Evolutionary conservation across 1,140 invertebrate species (phyloP).

Genomic region (Pseudomyrmex cubaensis): DNA sequence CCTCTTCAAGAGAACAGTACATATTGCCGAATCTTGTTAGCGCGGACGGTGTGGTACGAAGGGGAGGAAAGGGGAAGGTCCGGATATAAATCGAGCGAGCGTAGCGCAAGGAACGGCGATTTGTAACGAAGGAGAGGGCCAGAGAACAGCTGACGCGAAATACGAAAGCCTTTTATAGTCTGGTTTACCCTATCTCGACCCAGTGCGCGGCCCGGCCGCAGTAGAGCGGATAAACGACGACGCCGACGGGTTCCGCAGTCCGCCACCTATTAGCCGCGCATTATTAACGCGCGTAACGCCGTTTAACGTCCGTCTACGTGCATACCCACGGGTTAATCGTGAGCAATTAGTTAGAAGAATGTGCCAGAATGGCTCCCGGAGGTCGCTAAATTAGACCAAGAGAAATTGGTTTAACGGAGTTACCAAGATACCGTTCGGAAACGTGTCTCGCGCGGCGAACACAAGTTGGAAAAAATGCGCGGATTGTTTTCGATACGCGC

Average conservation of each 20-base stretch:
- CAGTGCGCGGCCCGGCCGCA: slow-evolving; percentile 35
- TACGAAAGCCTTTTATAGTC: slow-evolving; percentile 53
- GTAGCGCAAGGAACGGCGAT: slow-evolving; percentile 45
- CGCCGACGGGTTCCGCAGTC: slow-evolving; percentile 31
- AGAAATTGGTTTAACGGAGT: slow-evolving; percentile 54
- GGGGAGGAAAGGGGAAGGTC: no score
- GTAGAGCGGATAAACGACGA: slow-evolving; percentile 69
- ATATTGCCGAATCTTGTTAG: slow-evolving; percentile 21
- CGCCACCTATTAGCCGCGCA: slow-evolving; percentile 70
- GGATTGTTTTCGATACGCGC: neutral
- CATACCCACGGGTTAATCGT: slow-evolving; percentile 64
- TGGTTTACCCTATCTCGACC: slow-evolving; percentile 51
- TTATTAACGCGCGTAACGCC: slow-evolving; percentile 72
- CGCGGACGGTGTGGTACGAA: neutral
- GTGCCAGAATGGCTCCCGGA: slow-evolving; percentile 42
- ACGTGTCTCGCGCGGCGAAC: neutral
- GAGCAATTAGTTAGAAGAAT: slow-evolving; percentile 73
- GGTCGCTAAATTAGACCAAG: slow-evolving; percentile 63
- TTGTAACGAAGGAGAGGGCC: slow-evolving; percentile 41
- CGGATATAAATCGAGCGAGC: slow-evolving; percentile 46
- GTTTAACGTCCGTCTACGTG: slow-evolving; percentile 65
- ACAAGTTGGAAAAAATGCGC: neutral
- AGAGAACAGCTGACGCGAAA: slow-evolving; percentile 46
- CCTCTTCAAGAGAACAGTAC: neutral
- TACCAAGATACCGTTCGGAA: slow-evolving; percentile 4